Base-by-base conservation (phyloP, 2,888 invertebrate genomes). In the Monopis laevigella region DNA sequence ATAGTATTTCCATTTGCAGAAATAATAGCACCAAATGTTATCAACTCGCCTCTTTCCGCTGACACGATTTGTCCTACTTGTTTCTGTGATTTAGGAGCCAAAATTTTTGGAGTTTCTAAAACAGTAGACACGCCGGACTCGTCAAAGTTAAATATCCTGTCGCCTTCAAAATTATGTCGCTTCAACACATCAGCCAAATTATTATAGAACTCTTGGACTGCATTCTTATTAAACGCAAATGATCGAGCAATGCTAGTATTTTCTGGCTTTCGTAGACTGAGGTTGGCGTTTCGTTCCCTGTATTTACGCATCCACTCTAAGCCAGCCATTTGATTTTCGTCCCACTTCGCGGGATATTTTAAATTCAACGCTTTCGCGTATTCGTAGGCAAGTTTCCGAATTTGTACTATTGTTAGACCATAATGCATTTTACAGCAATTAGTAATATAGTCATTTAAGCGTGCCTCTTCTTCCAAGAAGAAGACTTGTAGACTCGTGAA, bases 261-360 rank as follows among this genome's bases (percentile, higher is more conserved):
- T n/a, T n/a, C n/a, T n/a, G n/a, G n/a, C n/a, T n/a, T n/a, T n/a
- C n/a, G n/a, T n/a, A n/a, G n/a, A 10, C 24, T 24, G 28, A 28
- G 28, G 11, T 34, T 34, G 12, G 34, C 12, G 34, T 34, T 34
- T 34, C 17, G 17, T 34, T 34, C 16, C 34, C 34, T 34, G 34
- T 34, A 34, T 34, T 16, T 16, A 34, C 17, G 34, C 34, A 13
- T 34, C 34, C 34, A 34, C 34, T 34, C 34, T 34, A 34, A 34
- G 34, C 34, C 34, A 7, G 34, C 17, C 34, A 34, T 34, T 34
- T 34, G 19, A 16, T 46, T 46, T 41, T 43, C 45, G 7, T 51
- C 47, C 48, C 48, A 49, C 38, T 46, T 43, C 26, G 41, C 12
- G 2, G 48, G 48, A 45, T 46, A 49, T 46, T 45, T 51, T 26